phyloP scores from a whole-genome alignment of 2,113 vertebrate species.

The Oncorhynchus kisutch region DNA sequence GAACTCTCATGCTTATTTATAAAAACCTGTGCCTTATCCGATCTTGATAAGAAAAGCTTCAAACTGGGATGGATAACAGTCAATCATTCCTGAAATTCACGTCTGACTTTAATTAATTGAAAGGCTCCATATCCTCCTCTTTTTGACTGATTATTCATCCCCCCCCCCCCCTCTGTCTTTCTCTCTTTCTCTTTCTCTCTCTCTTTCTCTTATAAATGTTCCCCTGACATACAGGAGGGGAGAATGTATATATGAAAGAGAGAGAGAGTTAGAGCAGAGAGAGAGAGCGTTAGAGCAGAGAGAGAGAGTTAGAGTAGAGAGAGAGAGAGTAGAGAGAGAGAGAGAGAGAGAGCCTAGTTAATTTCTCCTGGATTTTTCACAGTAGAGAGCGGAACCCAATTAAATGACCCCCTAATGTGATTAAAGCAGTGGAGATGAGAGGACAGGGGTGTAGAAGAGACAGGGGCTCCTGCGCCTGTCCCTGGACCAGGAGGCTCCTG shows the following conservation, averaged over 20 bases:
- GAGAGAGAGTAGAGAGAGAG: slow-evolving; percentile 16
- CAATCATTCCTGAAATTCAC: slow-evolving; percentile 27
- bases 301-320: neutral
- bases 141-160: slow-evolving; percentile 47
- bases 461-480: neutral
- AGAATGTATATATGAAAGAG: neutral
- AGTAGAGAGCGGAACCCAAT: slow-evolving; percentile 30
- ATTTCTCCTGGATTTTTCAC: slow-evolving; percentile 19
- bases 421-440: slow-evolving; percentile 16
- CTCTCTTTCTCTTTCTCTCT: neutral
- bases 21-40: no score
- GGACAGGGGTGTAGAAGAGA: neutral
- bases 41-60: neutral
- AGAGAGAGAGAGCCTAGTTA: slow-evolving; percentile 27
- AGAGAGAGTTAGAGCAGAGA: slow-evolving; percentile 7
- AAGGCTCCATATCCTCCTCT: slow-evolving; percentile 34
- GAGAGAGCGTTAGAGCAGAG: slow-evolving; percentile 1
- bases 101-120: slow-evolving; percentile 14
- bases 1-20: no score
- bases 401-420: slow-evolving; percentile 25
- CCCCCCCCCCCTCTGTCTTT: no score
- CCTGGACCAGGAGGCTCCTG: neutral
- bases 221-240: neutral
- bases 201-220: neutral
- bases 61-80: slow-evolving; percentile 29